These are phyloP conservation scores for Apodemus sylvaticus DNA, from an alignment of 2,113 vertebrate species.

Conservation along the genomic window DNA sequence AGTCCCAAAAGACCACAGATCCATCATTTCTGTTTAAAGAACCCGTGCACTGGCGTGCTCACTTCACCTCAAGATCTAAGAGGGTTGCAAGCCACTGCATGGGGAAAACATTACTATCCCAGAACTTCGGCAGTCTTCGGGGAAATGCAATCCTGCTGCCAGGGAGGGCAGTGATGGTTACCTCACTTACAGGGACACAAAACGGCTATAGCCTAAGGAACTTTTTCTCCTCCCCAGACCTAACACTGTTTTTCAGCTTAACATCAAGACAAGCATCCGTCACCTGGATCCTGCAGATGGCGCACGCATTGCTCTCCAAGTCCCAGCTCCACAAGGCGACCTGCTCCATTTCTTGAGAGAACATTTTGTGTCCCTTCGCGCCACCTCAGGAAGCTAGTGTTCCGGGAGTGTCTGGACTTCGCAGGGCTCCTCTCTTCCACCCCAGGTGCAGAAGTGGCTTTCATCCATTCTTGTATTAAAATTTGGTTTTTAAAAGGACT, in stretches of 20 bases:
- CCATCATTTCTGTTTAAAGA: background rate
- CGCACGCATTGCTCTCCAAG: slow-evolving; percentile 95
- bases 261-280: slow-evolving; percentile 80
- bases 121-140: too few species aligned
- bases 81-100: background rate
- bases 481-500: slow-evolving; percentile 1
- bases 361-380: slow-evolving; percentile 92
- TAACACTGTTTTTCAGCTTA: background rate
- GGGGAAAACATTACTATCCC: too few species aligned
- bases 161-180: background rate
- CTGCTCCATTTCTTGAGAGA: slow-evolving; percentile 97
- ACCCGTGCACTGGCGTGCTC: background rate
- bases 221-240: too few species aligned
- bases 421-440: background rate
- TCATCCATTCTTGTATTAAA: background rate
- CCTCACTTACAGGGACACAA: background rate
- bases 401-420: slow-evolving; percentile 49
- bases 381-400: slow-evolving; percentile 83
- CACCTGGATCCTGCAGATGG: slow-evolving; percentile 95
- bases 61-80: background rate
- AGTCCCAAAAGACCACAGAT: background rate
- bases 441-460: too few species aligned
- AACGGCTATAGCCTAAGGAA: background rate
- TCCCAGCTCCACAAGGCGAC: slow-evolving; percentile 98
- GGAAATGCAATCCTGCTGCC: background rate